These are phyloP conservation scores for Wasmannia auropunctata DNA, from an alignment of 1,140 invertebrate species.

Conservation along the genomic window DNA sequence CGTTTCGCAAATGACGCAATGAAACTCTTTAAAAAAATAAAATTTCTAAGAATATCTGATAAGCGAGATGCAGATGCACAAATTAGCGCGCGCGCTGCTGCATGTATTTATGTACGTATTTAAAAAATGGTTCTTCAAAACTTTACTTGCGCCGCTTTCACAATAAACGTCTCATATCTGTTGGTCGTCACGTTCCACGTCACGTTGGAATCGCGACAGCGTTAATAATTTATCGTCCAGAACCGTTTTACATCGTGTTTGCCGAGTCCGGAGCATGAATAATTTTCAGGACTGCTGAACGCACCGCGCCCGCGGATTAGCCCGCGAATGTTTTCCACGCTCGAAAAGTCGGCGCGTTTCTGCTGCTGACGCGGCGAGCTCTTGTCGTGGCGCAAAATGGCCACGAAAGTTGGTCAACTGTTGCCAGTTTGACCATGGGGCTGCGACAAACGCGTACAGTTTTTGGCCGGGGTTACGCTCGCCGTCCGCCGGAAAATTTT, in stretches of 20 bases:
- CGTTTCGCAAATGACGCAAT: neutral
- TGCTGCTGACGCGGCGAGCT: slow-evolving; percentile 63
- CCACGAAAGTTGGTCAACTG: slow-evolving; percentile 69
- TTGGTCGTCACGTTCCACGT: slow-evolving; percentile 48
- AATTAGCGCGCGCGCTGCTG: slow-evolving; percentile 16
- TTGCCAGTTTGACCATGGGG: slow-evolving; percentile 56
- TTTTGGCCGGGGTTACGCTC: slow-evolving; percentile 39
- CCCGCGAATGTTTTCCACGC: slow-evolving; percentile 64
- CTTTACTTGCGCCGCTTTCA: slow-evolving; percentile 41
- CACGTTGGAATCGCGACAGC: slow-evolving; percentile 47
- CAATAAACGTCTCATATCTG: slow-evolving; percentile 59
- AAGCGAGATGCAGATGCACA: neutral
- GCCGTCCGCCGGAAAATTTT: slow-evolving; percentile 39
- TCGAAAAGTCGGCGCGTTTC: slow-evolving; percentile 67
- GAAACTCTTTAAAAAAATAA: neutral
- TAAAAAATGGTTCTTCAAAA: slow-evolving; percentile 18
- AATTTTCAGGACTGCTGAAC: slow-evolving; percentile 61
- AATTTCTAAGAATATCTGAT: neutral
- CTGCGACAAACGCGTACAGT: slow-evolving; percentile 70
- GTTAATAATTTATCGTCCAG: slow-evolving; percentile 59
- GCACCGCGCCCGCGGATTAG: slow-evolving; percentile 58
- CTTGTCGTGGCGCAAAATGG: slow-evolving; percentile 52
- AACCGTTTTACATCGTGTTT: slow-evolving; percentile 53
- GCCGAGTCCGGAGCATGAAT: slow-evolving; percentile 54
- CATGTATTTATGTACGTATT: neutral